These are phyloP conservation scores for Percopsis transmontana DNA, from an alignment of 2,113 vertebrate species.

Conservation along the genomic window DNA sequence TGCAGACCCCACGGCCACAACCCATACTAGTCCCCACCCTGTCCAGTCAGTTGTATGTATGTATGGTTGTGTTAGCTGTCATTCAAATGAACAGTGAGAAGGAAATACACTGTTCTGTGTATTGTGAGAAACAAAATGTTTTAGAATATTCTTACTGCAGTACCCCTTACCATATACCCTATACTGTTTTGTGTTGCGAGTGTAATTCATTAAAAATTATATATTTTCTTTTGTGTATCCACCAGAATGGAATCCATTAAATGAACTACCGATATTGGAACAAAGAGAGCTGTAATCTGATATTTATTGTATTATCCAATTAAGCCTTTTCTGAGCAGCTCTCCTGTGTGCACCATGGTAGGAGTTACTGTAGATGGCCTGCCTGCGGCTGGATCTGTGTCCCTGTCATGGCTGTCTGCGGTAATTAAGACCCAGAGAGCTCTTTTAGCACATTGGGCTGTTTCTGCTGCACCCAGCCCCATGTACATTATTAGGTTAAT, in stretches of 20 bases:
- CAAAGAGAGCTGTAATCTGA: neutral
- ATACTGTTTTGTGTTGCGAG: no score
- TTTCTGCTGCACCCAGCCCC: constrained; percentile 27
- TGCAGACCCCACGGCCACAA: constrained; percentile 14
- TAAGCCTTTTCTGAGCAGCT: constrained; percentile 28
- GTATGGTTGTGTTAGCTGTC: neutral
- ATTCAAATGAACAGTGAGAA: neutral
- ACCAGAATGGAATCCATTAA: neutral
- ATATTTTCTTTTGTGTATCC: no score
- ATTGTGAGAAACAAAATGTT: neutral
- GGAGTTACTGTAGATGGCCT: constrained; percentile 30
- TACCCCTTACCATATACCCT: no score
- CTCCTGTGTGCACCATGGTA: constrained; percentile 23
- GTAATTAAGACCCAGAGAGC: constrained; percentile 48
- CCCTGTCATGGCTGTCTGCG: constrained; percentile 39
- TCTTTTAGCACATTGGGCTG: constrained; percentile 31
- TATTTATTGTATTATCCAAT: constrained; percentile 13
- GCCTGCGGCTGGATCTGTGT: constrained; percentile 26
- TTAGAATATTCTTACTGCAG: no score
- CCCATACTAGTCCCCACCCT: neutral
- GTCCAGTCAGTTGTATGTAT: neutral
- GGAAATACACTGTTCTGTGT: neutral
- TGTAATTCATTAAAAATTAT: no score
- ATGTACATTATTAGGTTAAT: constrained; percentile 65
- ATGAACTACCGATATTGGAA: constrained; percentile 7